These are phyloP conservation scores for Cotesia vestalis DNA, from an alignment of 1,140 invertebrate genomes.

Conservation along the genomic window DNA sequence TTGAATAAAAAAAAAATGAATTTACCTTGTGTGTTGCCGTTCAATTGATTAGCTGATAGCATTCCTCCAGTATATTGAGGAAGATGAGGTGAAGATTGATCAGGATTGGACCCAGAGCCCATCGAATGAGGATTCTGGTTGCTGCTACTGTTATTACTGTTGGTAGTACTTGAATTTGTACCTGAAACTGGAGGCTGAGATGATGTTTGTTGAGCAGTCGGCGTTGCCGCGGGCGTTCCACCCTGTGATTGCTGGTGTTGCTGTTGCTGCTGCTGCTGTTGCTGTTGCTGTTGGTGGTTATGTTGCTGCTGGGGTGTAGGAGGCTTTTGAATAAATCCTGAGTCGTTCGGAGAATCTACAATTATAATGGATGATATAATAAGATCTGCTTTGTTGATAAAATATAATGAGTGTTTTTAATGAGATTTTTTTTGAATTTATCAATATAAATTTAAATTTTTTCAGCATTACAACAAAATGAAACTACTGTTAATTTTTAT, in stretches of 20 bases:
- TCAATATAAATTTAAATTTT: too few relatives aligned
- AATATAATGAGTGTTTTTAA: too few relatives aligned
- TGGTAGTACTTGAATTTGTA: conserved; percentile 51
- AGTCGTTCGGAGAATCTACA: conserved; percentile 47
- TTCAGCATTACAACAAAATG: too few relatives aligned
- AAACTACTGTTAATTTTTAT: too few relatives aligned
- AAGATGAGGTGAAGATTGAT: conserved; percentile 66
- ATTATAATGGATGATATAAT: not conserved
- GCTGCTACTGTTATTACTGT: conserved; percentile 48
- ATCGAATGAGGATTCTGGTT: conserved; percentile 41
- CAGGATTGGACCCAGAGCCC: conserved; percentile 58
- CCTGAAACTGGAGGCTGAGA: conserved; percentile 40
- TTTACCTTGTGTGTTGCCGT: conserved; percentile 63
- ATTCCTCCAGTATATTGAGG: conserved; percentile 62
- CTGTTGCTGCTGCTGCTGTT: conserved; percentile 50
- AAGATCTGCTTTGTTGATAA: too few relatives aligned
- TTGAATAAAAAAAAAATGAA: not conserved
- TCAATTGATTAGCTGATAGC: conserved; percentile 52
- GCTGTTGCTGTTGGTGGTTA: conserved; percentile 49
- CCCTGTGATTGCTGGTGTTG: conserved; percentile 43
- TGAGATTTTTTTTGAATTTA: too few relatives aligned
- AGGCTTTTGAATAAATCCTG: conserved; percentile 52
- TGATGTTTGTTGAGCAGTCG: conserved; percentile 27
- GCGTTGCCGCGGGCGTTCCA: conserved; percentile 42
- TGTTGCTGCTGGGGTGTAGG: conserved; percentile 57